Conservation (phyloP, 2,797 vertebrate species). For the Oryzias sinensis region DNA sequence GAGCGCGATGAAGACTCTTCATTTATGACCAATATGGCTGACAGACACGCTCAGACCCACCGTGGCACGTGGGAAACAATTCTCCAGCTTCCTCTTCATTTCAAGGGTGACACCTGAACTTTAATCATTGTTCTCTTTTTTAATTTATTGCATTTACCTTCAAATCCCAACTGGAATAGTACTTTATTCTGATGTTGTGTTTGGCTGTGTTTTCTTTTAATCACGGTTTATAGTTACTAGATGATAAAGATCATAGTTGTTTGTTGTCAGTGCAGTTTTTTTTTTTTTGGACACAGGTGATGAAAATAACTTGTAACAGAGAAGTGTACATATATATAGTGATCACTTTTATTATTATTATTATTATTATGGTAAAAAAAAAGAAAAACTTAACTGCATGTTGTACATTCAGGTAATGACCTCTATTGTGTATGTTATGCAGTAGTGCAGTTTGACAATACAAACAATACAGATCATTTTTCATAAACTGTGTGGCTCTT, state of each 20-base stretch:
- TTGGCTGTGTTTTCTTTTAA: conserved; percentile 69
- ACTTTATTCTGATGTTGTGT: conserved; percentile 64
- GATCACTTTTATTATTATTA: conserved; percentile 66
- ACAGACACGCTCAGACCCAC: conserved; percentile 45
- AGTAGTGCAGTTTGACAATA: conserved; percentile 94
- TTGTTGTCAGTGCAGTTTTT: conserved; percentile 70
- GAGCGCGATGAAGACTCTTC: conserved; percentile 31
- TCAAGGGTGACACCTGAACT: conserved; percentile 58
- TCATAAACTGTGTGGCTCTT: conserved; percentile 66
- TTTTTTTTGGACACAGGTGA: conserved; percentile 60
- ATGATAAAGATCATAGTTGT: conserved; percentile 60
- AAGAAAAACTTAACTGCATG: conserved; percentile 68
- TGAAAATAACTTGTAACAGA: conserved; percentile 66
- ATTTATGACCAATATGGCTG: conserved; percentile 38
- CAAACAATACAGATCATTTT: conserved; percentile 85
- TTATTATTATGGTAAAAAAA: conserved; percentile 48
- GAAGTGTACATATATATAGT: conserved; percentile 73
- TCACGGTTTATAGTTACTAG: conserved; percentile 61
- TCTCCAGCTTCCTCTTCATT: conserved; percentile 36
- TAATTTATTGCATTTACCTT: conserved; percentile 76
- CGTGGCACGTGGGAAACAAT: conserved; percentile 26
- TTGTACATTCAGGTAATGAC: conserved; percentile 91
- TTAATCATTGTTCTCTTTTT: conserved; percentile 51
- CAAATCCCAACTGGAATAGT: conserved; percentile 48
- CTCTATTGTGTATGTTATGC: conserved; percentile 99